phyloP scores from a whole-genome alignment of 2,888 invertebrate genomes.

The Chymomyza fuscimana region DNA sequence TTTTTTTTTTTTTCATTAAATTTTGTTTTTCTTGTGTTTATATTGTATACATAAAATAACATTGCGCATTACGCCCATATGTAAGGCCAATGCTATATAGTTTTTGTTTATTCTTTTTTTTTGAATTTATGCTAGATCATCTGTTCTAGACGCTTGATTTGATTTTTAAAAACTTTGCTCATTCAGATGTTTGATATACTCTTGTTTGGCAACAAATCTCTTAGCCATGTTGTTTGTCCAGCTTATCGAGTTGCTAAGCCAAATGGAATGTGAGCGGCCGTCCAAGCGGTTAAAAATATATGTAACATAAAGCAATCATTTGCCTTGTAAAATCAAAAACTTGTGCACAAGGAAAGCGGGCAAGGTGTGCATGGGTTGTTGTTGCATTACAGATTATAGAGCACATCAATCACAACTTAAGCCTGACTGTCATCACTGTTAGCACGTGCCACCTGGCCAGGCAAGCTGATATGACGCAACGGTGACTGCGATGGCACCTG shows the following conservation, averaged over 20 bases:
- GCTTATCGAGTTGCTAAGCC: not conserved
- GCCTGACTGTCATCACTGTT: slow-evolving; percentile 69
- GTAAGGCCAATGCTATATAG: not conserved
- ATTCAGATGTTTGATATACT: not conserved
- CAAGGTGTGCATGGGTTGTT: not conserved
- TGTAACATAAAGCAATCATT: not conserved
- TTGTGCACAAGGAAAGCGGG: not conserved
- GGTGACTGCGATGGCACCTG: slow-evolving; percentile 39
- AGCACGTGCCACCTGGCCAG: slow-evolving; percentile 56
- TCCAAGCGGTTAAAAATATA: not conserved
- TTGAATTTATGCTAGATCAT: no score
- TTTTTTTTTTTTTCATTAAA: not conserved
- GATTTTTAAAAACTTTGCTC: not conserved
- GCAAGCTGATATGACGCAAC: slow-evolving; percentile 45
- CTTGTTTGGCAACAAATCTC: not conserved
- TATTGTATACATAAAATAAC: not conserved
- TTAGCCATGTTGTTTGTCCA: not conserved
- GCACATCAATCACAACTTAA: slow-evolving; percentile 58
- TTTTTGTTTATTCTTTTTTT: not conserved
- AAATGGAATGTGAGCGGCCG: not conserved
- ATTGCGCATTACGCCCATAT: not conserved
- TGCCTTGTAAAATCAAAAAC: not conserved
- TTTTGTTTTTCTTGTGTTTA: not conserved
- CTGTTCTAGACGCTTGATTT: not conserved
- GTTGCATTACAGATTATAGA: not conserved